Conservation (phyloP, 2,888 invertebrate genomes). For the Timema cristinae region DNA sequence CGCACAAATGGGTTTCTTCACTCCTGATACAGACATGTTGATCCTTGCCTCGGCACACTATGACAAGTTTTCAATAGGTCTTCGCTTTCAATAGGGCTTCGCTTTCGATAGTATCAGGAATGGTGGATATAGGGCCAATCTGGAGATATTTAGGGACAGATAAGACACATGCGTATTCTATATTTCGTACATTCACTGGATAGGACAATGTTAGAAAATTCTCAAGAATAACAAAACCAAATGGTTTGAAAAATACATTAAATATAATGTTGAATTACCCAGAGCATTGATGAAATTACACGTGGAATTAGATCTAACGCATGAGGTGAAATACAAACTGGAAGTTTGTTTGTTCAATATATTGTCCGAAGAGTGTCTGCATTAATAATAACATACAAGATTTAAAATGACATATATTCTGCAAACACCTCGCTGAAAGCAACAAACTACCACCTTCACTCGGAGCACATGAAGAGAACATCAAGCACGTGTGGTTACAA, state of each 20-base stretch:
- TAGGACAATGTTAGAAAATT: slow-evolving; percentile 3
- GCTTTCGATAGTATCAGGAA: not conserved
- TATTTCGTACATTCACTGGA: not conserved
- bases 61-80: not conserved
- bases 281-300: not conserved
- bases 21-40: not conserved
- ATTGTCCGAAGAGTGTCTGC: not conserved
- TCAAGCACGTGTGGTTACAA: not conserved
- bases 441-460: not conserved
- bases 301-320: not conserved
- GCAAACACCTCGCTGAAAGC: slow-evolving; percentile 12
- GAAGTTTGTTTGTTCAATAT: slow-evolving; percentile 1
- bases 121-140: not conserved
- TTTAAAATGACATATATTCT: slow-evolving; percentile 2
- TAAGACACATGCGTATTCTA: not conserved
- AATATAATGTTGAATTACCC: not conserved
- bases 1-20: not conserved
- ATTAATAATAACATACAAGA: slow-evolving; percentile 4
- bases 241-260: not conserved
- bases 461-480: not conserved
- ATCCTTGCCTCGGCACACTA: not conserved
- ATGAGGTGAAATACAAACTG: not conserved
- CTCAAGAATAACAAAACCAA: slow-evolving; percentile 6
- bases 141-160: not conserved
- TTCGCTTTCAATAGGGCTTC: not conserved